A percentile compares a stretch with the other conserved stretches of the same genome.
Evolutionary conservation across 2,888 invertebrate genomes (phyloP).

Genomic region (Athrips mouffetella): DNA sequence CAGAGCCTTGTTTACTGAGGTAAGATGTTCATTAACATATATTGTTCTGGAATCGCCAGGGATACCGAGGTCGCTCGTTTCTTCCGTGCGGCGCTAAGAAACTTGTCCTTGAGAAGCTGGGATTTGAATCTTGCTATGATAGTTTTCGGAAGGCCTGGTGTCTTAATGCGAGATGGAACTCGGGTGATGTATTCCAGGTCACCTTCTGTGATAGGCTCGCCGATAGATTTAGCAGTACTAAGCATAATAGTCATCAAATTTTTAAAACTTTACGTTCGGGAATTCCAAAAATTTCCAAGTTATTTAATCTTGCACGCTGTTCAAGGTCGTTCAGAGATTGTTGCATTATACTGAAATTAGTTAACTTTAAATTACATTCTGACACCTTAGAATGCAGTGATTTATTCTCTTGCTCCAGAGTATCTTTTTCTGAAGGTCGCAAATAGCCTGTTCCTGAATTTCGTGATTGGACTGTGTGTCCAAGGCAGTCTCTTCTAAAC

Average conservation of each 20-base stretch:
- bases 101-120: not conserved
- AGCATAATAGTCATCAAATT: not conserved
- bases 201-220: not conserved
- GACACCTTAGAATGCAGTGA: too few relatives aligned
- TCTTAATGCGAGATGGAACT: not conserved
- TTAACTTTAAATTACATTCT: too few relatives aligned
- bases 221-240: not conserved
- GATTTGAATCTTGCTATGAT: not conserved
- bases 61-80: not conserved
- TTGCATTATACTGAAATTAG: too few relatives aligned
- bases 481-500: too few relatives aligned
- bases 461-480: too few relatives aligned
- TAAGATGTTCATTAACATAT: not conserved
- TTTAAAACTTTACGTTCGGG: not conserved
- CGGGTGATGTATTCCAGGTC: not conserved
- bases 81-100: not conserved
- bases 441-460: too few relatives aligned
- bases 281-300: constrained; percentile 9
- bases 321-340: not conserved
- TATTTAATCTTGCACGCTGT: not conserved
- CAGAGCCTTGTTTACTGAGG: not conserved
- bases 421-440: too few relatives aligned
- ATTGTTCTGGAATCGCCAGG: not conserved
- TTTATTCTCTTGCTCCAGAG: too few relatives aligned
- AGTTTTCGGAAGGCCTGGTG: not conserved